These are phyloP conservation scores for Clanis bilineata DNA, from an alignment of 2,888 invertebrate genomes.

Conservation along the genomic window DNA sequence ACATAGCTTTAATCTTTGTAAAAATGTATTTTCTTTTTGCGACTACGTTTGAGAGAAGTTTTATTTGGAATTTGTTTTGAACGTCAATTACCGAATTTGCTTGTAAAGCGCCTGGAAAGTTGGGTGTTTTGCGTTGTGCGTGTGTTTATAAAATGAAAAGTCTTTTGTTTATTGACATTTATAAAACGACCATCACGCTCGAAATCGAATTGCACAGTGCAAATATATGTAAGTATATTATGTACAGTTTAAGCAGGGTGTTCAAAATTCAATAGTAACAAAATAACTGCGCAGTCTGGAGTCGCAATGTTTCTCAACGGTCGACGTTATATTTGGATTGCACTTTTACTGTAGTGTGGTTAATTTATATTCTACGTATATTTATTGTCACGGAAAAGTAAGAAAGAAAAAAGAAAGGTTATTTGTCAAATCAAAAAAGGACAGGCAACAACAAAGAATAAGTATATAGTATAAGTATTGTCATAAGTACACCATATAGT, in stretches of 20 bases:
- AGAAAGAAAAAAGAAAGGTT: too few relatives aligned
- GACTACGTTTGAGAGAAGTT: background rate
- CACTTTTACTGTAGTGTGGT: too few relatives aligned
- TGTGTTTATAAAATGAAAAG: background rate
- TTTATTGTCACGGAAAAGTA: too few relatives aligned
- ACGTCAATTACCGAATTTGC: slow-evolving; percentile 23
- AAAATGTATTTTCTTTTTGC: background rate
- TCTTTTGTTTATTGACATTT: background rate
- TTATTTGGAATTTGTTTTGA: background rate
- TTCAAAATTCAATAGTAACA: background rate
- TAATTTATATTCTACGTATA: too few relatives aligned
- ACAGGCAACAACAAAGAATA: too few relatives aligned
- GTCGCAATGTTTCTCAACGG: too few relatives aligned
- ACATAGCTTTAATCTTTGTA: slow-evolving; percentile 1
- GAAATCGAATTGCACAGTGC: background rate
- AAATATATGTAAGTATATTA: background rate
- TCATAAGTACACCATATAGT: too few relatives aligned
- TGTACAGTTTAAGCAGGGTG: background rate
- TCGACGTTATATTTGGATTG: too few relatives aligned
- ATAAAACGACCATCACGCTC: background rate
- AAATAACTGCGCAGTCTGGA: too few relatives aligned
- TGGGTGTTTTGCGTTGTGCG: background rate
- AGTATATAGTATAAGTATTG: too few relatives aligned
- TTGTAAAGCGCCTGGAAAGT: slow-evolving; percentile 11
- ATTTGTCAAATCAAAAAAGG: too few relatives aligned